Percentiles rank a stretch among this genome's conserved stretches.
phyloP scores from a whole-genome alignment of 2,113 vertebrate species.

The Catharus minimus region DNA sequence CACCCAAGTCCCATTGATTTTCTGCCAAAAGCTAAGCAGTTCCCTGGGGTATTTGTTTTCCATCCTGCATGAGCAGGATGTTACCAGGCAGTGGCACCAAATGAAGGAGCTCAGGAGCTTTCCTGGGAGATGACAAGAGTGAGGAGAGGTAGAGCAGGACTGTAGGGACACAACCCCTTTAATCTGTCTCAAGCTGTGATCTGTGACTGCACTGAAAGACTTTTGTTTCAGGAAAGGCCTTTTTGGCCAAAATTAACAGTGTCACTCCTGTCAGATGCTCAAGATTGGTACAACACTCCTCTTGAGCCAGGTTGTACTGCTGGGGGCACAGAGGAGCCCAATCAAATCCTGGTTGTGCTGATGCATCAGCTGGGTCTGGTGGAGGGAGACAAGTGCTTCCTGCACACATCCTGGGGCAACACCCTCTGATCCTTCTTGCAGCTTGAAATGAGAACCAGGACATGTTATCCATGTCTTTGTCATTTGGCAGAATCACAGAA shows the following conservation, averaged over 20 bases:
- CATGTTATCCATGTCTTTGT: not conserved
- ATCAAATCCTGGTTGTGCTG: not conserved
- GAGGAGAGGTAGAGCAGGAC: not conserved
- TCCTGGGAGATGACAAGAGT: not conserved
- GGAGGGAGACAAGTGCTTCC: not conserved
- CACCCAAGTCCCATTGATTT: not conserved
- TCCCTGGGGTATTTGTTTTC: not conserved
- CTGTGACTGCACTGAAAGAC: not conserved
- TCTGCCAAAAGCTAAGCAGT: not conserved
- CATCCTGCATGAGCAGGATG: not conserved
- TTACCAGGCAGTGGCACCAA: not conserved
- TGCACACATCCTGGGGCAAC: not conserved
- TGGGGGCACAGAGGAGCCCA: not conserved
- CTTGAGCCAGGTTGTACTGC: not conserved
- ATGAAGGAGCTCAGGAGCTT: not conserved
- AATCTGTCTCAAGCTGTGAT: not conserved
- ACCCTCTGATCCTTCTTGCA: not conserved
- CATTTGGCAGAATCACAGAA: not conserved
- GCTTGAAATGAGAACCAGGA: not conserved
- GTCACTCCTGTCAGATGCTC: not conserved
- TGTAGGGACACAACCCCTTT: not conserved
- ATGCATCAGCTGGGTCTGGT: not conserved
- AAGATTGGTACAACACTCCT: not conserved
- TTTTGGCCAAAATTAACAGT: not conserved
- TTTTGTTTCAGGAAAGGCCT: not conserved